Conservation (phyloP, 2,113 vertebrate genomes). For the Urocynchramus pylzowi region DNA sequence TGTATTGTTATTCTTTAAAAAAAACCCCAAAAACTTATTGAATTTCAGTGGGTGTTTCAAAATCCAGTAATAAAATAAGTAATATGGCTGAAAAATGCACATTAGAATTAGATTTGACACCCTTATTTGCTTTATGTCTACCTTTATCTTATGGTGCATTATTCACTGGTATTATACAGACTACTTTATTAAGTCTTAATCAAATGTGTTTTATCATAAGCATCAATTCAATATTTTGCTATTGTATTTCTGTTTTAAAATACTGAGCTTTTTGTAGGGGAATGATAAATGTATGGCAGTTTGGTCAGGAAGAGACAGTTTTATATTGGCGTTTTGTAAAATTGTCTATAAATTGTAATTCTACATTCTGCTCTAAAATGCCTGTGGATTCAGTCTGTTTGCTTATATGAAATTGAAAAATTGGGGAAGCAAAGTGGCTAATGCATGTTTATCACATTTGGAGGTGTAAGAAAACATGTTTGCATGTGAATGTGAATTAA, state of each 20-base stretch:
- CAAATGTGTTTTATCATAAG: constrained; percentile 76
- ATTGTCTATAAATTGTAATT: neutral
- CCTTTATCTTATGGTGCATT: constrained; percentile 85
- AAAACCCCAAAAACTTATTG: constrained; percentile 31
- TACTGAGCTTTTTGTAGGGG: constrained; percentile 57
- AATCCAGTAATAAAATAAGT: constrained; percentile 79
- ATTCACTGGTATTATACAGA: constrained; percentile 85
- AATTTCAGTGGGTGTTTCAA: constrained; percentile 70
- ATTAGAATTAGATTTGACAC: constrained; percentile 88
- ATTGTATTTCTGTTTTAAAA: constrained; percentile 70
- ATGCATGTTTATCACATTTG: neutral
- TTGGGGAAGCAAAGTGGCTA: neutral
- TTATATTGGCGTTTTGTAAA: constrained; percentile 34
- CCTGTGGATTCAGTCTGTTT: neutral
- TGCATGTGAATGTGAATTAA: neutral
- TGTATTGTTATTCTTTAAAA: constrained; percentile 41
- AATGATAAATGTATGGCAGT: constrained; percentile 34
- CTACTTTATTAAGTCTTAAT: constrained; percentile 84
- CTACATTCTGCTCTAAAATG: neutral
- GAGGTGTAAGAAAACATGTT: neutral
- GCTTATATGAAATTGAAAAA: neutral
- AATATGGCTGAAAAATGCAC: constrained; percentile 86
- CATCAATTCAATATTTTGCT: constrained; percentile 70
- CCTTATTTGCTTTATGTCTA: constrained; percentile 90
- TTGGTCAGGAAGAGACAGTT: constrained; percentile 25